Percentiles rank a stretch among this genome's conserved stretches.
phyloP scores from a whole-genome alignment of 2,888 invertebrate species.

The Pocota personata region DNA sequence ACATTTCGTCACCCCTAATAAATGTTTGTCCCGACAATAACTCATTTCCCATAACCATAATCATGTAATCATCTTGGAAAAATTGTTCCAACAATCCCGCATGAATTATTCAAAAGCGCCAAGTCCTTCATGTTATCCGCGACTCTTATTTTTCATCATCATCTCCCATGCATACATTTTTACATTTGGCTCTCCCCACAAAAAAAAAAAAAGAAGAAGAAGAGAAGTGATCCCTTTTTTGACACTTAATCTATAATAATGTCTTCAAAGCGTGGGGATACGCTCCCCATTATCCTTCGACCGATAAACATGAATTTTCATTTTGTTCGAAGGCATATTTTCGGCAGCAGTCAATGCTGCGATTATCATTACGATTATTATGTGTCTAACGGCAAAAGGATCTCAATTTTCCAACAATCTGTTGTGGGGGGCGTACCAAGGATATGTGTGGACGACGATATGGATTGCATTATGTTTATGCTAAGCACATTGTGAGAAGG shows the following conservation, averaged over 20 bases:
- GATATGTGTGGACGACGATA: constrained; percentile 10
- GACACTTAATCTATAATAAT: constrained; percentile 73
- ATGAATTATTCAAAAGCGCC: constrained; percentile 67
- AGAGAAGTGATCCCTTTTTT: constrained; percentile 60
- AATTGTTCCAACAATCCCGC: constrained; percentile 61
- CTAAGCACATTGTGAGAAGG: constrained; percentile 11
- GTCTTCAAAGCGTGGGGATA: constrained; percentile 43
- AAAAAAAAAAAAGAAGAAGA: too few relatives aligned
- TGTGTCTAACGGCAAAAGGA: constrained; percentile 61
- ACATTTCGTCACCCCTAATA: constrained; percentile 70
- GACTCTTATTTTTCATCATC: constrained; percentile 66
- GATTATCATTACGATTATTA: constrained; percentile 71
- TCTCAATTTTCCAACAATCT: constrained; percentile 32
- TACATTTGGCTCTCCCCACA: neutral
- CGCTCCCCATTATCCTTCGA: constrained; percentile 48
- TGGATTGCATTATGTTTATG: constrained; percentile 43
- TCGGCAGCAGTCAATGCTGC: constrained; percentile 61
- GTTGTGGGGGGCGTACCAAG: constrained; percentile 4
- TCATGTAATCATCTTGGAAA: constrained; percentile 72
- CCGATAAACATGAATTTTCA: constrained; percentile 73
- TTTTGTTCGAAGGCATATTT: constrained; percentile 50
- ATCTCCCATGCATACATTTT: constrained; percentile 49
- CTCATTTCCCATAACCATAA: constrained; percentile 71
- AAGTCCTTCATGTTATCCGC: constrained; percentile 43
- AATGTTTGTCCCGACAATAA: constrained; percentile 69